A percentile compares a stretch with the other conserved stretches of the same genome.
phyloP scores from a whole-genome alignment of 2,797 vertebrate species.

The Florisuga fusca region DNA sequence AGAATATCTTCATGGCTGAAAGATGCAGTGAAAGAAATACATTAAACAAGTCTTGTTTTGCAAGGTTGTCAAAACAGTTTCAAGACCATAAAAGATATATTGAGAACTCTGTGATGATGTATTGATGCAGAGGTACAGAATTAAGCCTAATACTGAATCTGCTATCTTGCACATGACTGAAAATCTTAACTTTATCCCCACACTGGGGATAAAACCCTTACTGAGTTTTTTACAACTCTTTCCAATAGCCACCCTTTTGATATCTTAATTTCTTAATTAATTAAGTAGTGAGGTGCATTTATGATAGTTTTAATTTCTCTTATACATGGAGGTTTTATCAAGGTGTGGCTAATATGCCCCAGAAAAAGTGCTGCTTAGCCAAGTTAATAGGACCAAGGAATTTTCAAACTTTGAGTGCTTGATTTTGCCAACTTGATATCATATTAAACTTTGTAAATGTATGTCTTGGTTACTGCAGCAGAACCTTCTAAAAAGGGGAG shows the following conservation, averaged over 20 bases:
- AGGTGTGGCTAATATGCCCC: not conserved
- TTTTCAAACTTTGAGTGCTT: not conserved
- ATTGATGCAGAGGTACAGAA: not conserved
- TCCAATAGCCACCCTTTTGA: not conserved
- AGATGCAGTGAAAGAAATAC: not conserved
- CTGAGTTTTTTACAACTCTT: not conserved
- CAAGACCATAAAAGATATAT: not conserved
- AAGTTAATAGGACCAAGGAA: not conserved
- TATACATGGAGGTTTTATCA: not conserved
- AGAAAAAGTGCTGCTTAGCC: not conserved
- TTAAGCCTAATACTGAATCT: not conserved
- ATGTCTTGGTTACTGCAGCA: not conserved
- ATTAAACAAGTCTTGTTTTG: not conserved
- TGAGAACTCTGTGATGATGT: not conserved
- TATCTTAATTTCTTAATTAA: not conserved
- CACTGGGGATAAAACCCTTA: not conserved
- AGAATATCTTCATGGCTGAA: not conserved
- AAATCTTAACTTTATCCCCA: not conserved
- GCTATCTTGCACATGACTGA: not conserved
- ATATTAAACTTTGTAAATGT: not conserved
- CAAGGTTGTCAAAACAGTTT: not conserved
- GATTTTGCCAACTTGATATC: not conserved
- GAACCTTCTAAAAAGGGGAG: not conserved
- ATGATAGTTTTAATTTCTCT: not conserved
- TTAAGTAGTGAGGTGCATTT: not conserved